A percentile compares a stretch with the other conserved stretches of the same genome.
These are phyloP conservation scores for Amorpha juglandis DNA, from an alignment of 2,888 invertebrate species.

Conservation along the genomic window DNA sequence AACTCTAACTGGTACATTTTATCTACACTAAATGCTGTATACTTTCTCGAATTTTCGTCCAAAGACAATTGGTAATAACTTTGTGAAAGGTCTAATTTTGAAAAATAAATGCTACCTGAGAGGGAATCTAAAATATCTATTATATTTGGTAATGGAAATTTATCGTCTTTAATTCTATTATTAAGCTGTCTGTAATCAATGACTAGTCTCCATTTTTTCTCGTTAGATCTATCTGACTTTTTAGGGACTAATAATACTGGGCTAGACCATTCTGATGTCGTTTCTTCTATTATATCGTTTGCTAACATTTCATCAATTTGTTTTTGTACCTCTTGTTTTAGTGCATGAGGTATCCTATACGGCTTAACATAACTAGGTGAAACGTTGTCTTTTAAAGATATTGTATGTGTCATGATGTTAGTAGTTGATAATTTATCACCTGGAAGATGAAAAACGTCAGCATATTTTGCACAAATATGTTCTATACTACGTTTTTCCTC, in stretches of 20 bases:
- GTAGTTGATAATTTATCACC: no score
- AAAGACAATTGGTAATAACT: neutral
- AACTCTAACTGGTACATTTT: no score
- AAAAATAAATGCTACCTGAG: neutral
- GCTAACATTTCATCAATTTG: no score
- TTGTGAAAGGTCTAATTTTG: neutral
- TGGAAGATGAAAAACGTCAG: no score
- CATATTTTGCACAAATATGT: no score
- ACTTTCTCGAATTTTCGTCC: neutral
- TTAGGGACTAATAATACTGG: slow-evolving; percentile 9
- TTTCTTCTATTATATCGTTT: slow-evolving; percentile 22
- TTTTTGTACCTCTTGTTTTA: no score
- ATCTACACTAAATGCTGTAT: neutral
- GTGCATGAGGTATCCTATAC: no score
- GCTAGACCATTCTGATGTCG: neutral
- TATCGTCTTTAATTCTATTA: neutral
- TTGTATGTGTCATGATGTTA: no score
- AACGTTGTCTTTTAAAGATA: no score
- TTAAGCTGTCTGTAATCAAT: slow-evolving; percentile 18
- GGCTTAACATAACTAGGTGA: no score
- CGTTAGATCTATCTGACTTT: neutral
- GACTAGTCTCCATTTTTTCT: slow-evolving; percentile 4
- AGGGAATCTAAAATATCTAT: neutral
- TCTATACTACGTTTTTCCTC: no score
- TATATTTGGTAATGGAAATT: slow-evolving; percentile 17